Conservation (phyloP, 2,797 vertebrate species). For the Strix occidentalis region DNA sequence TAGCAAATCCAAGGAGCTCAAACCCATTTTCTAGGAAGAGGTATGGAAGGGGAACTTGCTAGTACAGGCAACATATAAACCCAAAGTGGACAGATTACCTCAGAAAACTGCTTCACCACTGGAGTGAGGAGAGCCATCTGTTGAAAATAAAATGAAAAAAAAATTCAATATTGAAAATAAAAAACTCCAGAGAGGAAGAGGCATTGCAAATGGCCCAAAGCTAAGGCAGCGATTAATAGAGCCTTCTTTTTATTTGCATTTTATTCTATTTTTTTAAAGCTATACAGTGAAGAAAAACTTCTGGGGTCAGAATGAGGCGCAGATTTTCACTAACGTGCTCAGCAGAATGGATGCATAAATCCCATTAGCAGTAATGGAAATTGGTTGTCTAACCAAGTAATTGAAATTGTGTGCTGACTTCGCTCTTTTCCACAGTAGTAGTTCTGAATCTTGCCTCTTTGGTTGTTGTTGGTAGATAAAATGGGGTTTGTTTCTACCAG, state of each 20-base stretch:
- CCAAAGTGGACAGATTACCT: background rate
- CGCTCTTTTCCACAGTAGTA: background rate
- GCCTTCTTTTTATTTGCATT: background rate
- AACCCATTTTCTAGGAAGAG: background rate
- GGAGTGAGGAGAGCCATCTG: background rate
- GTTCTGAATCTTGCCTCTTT: background rate
- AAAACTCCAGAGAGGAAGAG: background rate
- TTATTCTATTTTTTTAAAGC: background rate
- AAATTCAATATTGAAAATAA: background rate
- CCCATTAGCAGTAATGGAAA: constrained; percentile 23
- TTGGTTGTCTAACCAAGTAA: background rate
- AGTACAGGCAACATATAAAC: background rate
- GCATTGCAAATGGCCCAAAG: background rate
- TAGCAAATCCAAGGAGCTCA: background rate
- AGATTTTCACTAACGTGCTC: background rate
- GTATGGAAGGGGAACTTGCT: background rate
- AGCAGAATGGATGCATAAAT: background rate
- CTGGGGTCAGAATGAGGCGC: background rate
- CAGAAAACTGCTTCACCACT: background rate
- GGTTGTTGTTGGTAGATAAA: background rate
- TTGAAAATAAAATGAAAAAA: background rate
- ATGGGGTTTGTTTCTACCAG: background rate
- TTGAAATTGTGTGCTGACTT: constrained; percentile 23
- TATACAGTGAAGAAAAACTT: background rate
- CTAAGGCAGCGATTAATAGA: background rate